Evolutionary conservation across 1,140 invertebrate genomes (phyloP), one percentile per base, ranked within the genome.

Genomic region (Phthorimaea operculella): DNA sequence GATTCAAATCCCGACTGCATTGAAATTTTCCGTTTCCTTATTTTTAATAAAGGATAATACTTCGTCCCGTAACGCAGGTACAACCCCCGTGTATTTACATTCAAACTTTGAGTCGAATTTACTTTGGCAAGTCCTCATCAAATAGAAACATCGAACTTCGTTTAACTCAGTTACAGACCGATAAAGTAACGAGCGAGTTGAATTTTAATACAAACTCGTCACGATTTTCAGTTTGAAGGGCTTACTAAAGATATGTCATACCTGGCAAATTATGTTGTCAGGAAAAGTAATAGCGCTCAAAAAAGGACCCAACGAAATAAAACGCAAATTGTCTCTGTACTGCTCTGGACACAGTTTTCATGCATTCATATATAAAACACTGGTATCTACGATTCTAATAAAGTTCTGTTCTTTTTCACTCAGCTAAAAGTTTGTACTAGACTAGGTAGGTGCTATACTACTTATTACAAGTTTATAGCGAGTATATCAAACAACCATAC

Each of bases 131-230:
- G 57, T 62, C 55, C 60, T 57, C 63, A 66, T 66, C 63, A 68
- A 68, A 63, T 61, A 65, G 63, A 68, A 64, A 68, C 68, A 66
- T 61, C 59, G 59, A 68, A 66, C 51, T 70, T 63, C 51, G 61
- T 59, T 59, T 61, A 65, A 68, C 59, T 63, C 42, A 53, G 60
- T 65, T 68, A 61, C 61, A 51, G 59, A 65, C 61, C 66, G 63
- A 69, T 66, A 64, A 62, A 66, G 57, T 62, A 60, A 62, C 44
- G 54, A 61, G 60, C 56, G 60, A 63, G 60, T 62, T 62, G 58
- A 68, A 67, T 67, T 67, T 61, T 63, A 62, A 63, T 63, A 52
- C 55, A 54, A 53, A 55, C 51, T 56, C 51, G 54, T 58, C 60
- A 53, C 52, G 48, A 2, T 28, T 52, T 51, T 39, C 51, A 60